Base-by-base conservation (phyloP, 2,113 vertebrate species). In the Nycticorax nycticorax region DNA sequence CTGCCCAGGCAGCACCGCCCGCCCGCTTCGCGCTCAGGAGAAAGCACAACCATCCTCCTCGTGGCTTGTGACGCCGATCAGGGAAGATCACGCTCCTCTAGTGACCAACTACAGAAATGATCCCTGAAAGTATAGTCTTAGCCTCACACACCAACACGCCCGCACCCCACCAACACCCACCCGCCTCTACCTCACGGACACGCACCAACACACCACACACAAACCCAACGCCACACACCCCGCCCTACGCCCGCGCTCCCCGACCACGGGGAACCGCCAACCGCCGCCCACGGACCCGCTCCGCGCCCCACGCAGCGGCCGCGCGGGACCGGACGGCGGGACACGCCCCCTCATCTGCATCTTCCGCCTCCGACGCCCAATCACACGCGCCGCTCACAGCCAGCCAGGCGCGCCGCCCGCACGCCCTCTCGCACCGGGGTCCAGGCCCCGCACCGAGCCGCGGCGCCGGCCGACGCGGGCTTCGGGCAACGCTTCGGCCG, bases 61-160 rank as follows among this genome's bases (percentile, higher is more conserved):
- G 74, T 81, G 94, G 92, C 10, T 92, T n/a, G 68, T 59, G 47
- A 45, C 23, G 32, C 79, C 52, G 22, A 27, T 30, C 92, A 84
- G 79, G 88, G 47, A 55, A 32, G 57, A 71, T 45, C n/a, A 57
- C 88, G 89, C 77, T 89, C 84, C 92, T 92, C 88, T 71, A 93
- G 87, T 91, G 43, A 24, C 48, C 35, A 37, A 95, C 94, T 93
- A 95, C 90, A 95, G 91, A 95, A 95, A 93, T 93, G 91, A 95
- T 92, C 69, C 88, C 94, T 88, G 85, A 89, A 94, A 94, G 92
- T 94, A 94, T 91, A 94, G 92, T 91, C 88, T 77, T 50, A 37
- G n/a, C n/a, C n/a, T n/a, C n/a, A 20, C 63, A 10, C 10, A 37
- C 37, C 37, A 37, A 37, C 37, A 37, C n/a, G n/a, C 37, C 43